phyloP scores from a whole-genome alignment of 1,140 invertebrate species.

The Himalopsyche phryganea region DNA sequence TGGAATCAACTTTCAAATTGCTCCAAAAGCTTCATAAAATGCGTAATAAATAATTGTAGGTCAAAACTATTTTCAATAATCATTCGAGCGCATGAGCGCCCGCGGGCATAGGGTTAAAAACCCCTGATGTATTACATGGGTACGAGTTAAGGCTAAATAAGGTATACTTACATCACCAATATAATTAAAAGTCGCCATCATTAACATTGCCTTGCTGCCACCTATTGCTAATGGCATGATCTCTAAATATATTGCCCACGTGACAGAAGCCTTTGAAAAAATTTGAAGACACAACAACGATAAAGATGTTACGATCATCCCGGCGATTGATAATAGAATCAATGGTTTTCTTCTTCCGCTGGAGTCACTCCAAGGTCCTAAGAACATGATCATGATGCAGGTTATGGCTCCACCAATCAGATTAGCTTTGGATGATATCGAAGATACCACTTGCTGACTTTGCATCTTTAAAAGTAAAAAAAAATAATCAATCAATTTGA shows the following conservation, averaged over 20 bases:
- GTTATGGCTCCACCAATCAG: constrained; percentile 8
- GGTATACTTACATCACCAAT: constrained; percentile 25
- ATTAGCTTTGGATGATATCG: constrained; percentile 2
- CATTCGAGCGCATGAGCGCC: too few relatives aligned
- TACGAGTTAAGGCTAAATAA: too few relatives aligned
- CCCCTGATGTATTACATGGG: too few relatives aligned
- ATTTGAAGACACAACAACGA: constrained; percentile 2
- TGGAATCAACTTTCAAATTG: too few relatives aligned
- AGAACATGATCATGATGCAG: constrained; percentile 16
- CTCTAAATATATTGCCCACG: constrained; percentile 11
- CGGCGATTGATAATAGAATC: constrained; percentile 13
- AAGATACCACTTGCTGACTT: constrained; percentile 12
- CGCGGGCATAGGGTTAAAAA: too few relatives aligned
- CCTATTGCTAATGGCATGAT: constrained; percentile 10
- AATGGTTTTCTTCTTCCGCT: constrained; percentile 20
- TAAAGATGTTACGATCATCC: constrained; percentile 15
- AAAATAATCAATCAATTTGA: too few relatives aligned
- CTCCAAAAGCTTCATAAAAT: too few relatives aligned
- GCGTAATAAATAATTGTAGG: too few relatives aligned
- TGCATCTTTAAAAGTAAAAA: constrained; percentile 12
- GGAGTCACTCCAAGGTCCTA: constrained; percentile 22
- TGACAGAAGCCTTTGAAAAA: constrained; percentile 7
- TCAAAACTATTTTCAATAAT: too few relatives aligned
- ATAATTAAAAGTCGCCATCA: constrained; percentile 20
- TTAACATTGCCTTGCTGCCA: constrained; percentile 11